Conservation (phyloP, 2,888 invertebrate genomes). For the Brachyptera putata region DNA sequence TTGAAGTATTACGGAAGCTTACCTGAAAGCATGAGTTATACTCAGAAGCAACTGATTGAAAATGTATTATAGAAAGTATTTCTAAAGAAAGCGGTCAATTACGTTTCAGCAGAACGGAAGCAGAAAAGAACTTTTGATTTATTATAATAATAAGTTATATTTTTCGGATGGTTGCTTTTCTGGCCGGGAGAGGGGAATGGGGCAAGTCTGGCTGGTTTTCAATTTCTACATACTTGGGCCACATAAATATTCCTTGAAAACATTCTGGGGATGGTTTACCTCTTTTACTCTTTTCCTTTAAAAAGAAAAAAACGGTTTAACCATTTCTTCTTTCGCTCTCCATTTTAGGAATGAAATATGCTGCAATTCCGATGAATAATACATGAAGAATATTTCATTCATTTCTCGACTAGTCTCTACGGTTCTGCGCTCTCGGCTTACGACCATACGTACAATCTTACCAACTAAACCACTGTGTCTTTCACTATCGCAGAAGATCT, state of each 20-base stretch:
- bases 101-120: no score
- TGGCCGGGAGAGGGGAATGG: no score
- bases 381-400: conserved; percentile 56
- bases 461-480: conserved; percentile 30
- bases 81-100: no score
- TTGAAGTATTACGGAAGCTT: no score
- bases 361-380: conserved; percentile 60
- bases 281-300: conserved; percentile 19
- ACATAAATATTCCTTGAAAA: conserved; percentile 27
- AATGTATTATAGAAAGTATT: no score
- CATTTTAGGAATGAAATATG: conserved; percentile 57
- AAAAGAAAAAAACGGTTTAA: conserved; percentile 24
- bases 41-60: no score
- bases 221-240: conserved; percentile 30
- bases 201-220: no score
- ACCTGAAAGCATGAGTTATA: no score
- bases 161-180: no score
- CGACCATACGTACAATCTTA: no score
- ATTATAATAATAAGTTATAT: no score
- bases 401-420: conserved; percentile 32
- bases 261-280: conserved; percentile 19
- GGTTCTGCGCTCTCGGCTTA: conserved; percentile 12
- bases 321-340: conserved; percentile 39
- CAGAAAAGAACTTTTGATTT: no score
- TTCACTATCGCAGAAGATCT: conserved; percentile 18